Evolutionary conservation across 2,797 vertebrate species (phyloP).

Genomic region (Coregonus ussuriensis): DNA sequence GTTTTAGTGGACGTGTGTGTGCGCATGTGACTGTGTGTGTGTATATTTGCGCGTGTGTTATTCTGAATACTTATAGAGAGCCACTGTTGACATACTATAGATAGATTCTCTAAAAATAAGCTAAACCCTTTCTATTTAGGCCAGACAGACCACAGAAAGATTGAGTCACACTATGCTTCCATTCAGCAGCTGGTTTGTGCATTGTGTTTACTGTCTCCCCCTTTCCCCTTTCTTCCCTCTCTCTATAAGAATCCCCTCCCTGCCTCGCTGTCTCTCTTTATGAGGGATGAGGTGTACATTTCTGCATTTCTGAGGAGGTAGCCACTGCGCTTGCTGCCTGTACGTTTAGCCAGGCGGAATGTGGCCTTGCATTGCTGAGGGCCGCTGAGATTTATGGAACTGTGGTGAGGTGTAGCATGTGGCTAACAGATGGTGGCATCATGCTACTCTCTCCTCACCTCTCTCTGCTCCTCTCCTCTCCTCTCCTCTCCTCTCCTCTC

Average conservation of each 20-base stretch:
- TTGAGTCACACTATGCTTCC: constrained; percentile 8
- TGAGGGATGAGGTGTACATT: constrained; percentile 49
- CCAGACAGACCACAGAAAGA: constrained; percentile 68
- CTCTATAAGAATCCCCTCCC: background rate
- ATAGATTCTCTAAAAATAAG: constrained; percentile 34
- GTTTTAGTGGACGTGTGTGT: background rate
- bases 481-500: no score
- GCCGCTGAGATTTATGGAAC: constrained; percentile 79
- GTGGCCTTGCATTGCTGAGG: constrained; percentile 74
- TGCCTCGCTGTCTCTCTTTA: background rate
- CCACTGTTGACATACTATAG: background rate
- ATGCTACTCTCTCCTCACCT: constrained; percentile 56
- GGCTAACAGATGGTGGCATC: constrained; percentile 83
- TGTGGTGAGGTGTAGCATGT: constrained; percentile 80
- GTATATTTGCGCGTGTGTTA: background rate
- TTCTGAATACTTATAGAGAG: background rate
- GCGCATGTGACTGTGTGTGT: background rate
- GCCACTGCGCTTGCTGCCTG: constrained; percentile 47
- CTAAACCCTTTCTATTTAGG: constrained; percentile 42
- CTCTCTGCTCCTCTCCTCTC: constrained; percentile 45
- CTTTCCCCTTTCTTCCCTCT: constrained; percentile 2
- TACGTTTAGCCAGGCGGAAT: constrained; percentile 73
- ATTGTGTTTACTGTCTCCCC: constrained; percentile 3
- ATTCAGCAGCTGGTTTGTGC: background rate
- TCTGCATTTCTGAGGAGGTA: constrained; percentile 49